Evolutionary conservation across 2,113 vertebrate species (phyloP), one percentile per base, ranked within the genome.

Genomic region (Genyomyrus donnyi): DNA sequence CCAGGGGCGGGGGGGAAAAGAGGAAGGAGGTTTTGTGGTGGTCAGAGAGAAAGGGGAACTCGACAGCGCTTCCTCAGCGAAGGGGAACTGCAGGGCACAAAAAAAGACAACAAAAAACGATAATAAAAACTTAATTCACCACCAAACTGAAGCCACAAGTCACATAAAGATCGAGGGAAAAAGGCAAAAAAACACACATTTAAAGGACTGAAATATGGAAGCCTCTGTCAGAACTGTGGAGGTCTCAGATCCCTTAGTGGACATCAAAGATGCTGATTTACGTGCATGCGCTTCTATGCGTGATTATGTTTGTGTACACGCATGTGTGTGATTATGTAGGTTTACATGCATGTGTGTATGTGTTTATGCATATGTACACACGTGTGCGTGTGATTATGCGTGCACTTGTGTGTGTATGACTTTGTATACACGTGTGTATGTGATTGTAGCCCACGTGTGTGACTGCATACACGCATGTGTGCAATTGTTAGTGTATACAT

Each of bases 41-140:
- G 35, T 35, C 48, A 89, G 88, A 89, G n/a, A 74, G 39, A 89
- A 80, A 19, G 49, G 88, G 88, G 48, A 89, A 83, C 70, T 42
- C 3, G 15, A 24, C 42, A 3, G 39, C 0, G 21, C 19, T 85
- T 85, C 88, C 70, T 49, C 5, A 50, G 19, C 49, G 19, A 89
- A 31, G 31, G 46, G 70, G 66, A 88, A 56, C 56, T 88, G 24
- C 21, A 48, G 39, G 24, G 35, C 39, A 62, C 31, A 56, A 42
- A 42, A 39, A 45, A 13, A 3, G n/a, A n/a, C 46, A 17, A 77
- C 1, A 50, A 88, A 48, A 88, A 58, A 70, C 39, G 8, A 35
- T 84, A 85, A 85, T 48, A 85, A 84, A 46, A 85, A 48, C 45
- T 80, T 83, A 52, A 89, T 80, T 89, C 70, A 80, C 48, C 49